Conservation (phyloP, 2,888 invertebrate genomes). For the Rhamnusium bicolor region DNA sequence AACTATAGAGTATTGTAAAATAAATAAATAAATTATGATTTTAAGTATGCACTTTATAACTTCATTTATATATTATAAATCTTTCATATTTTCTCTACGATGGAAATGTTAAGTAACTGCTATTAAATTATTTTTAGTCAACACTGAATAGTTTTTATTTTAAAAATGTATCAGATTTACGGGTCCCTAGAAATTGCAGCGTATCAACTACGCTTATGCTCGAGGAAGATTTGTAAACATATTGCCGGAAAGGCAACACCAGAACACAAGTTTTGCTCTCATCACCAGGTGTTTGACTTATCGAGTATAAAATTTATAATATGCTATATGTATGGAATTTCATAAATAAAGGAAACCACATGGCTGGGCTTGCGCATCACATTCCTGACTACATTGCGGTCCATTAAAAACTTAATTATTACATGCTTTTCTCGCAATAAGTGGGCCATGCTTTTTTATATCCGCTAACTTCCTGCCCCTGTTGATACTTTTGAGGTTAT, state of each 20-base stretch:
- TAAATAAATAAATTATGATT: no score
- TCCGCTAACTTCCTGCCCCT: not conserved
- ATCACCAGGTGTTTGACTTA: conserved; percentile 33
- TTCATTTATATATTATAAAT: no score
- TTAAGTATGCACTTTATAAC: no score
- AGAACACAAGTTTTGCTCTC: conserved; percentile 24
- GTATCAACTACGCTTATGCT: not conserved
- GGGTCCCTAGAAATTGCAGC: not conserved
- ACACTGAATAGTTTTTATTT: no score
- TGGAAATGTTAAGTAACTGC: no score
- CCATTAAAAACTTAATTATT: conserved; percentile 2
- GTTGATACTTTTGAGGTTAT: not conserved
- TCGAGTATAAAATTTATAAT: conserved; percentile 31
- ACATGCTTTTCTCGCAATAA: not conserved
- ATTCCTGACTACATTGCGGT: conserved; percentile 7
- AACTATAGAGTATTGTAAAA: no score
- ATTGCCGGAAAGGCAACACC: conserved; percentile 26
- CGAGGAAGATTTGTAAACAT: conserved; percentile 5
- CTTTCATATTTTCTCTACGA: no score
- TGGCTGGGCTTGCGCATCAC: conserved; percentile 22
- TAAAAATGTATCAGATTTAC: not conserved
- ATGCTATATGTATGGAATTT: conserved; percentile 28
- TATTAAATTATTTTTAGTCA: no score
- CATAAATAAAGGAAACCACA: conserved; percentile 29
- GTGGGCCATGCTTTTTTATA: not conserved